Conservation (phyloP, 1,140 invertebrate species). For the Trigoniulus corallinus region DNA sequence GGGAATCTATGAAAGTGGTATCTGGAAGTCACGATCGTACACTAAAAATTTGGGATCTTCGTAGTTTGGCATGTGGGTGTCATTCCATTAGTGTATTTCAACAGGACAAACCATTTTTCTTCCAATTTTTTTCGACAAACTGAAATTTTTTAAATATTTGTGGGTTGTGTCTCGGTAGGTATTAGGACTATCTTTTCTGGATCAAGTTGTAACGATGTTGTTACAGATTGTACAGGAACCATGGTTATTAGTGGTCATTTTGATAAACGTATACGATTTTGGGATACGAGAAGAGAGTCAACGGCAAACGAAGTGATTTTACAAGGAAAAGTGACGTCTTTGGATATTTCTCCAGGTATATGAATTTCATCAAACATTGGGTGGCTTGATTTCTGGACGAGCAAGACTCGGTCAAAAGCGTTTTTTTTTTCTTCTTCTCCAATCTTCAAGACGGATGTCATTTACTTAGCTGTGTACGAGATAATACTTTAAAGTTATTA, state of each 20-base stretch:
- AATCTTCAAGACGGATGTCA: conserved; percentile 79
- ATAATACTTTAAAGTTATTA: conserved; percentile 84
- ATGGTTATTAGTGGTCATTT: conserved; percentile 94
- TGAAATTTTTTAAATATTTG: too few relatives aligned
- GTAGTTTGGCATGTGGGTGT: conserved; percentile 68
- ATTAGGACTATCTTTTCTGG: conserved; percentile 92
- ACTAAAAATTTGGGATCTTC: conserved; percentile 91
- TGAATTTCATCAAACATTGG: conserved; percentile 12
- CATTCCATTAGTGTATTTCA: conserved; percentile 1
- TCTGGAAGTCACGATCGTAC: conserved; percentile 66
- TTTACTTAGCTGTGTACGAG: conserved; percentile 75
- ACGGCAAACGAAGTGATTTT: conserved; percentile 62
- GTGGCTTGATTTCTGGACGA: too few relatives aligned
- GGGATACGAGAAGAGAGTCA: conserved; percentile 59
- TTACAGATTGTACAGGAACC: conserved; percentile 72
- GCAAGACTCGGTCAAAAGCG: too few relatives aligned
- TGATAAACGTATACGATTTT: conserved; percentile 91
- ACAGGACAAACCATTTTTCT: conserved; percentile 1
- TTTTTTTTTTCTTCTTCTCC: too few relatives aligned
- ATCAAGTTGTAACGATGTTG: conserved; percentile 89
- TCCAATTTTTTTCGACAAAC: too few relatives aligned
- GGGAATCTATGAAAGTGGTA: conserved; percentile 67
- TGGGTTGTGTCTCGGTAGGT: conserved; percentile 36
- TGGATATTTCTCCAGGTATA: conserved; percentile 78
- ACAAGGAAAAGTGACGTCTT: conserved; percentile 84